phyloP scores from a whole-genome alignment of 2,888 invertebrate genomes.

The Drosophila algonquin region DNA sequence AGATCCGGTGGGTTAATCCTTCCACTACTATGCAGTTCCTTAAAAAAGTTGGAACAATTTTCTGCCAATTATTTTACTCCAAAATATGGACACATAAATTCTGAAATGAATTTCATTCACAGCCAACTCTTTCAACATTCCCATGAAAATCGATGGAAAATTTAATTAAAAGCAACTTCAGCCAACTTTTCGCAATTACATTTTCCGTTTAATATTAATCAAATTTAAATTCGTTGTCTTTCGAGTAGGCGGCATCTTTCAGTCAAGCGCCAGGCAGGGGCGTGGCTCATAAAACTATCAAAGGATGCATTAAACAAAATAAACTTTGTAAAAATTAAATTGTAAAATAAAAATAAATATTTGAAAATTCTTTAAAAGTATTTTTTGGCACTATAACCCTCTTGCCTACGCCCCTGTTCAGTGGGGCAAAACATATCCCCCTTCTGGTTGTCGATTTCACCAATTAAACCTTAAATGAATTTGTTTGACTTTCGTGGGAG shows the following conservation, averaged over 20 bases:
- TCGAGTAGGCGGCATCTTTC: conserved; percentile 33
- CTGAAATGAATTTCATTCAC: not conserved
- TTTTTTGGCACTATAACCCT: not conserved
- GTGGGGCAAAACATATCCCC: conserved; percentile 22
- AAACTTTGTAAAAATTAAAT: not conserved
- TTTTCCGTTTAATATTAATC: conserved; percentile 64
- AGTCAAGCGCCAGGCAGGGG: conserved; percentile 47
- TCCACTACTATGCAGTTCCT: too few relatives aligned
- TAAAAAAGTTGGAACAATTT: too few relatives aligned
- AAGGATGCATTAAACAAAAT: not conserved
- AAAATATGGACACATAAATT: too few relatives aligned
- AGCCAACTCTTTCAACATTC: conserved; percentile 14
- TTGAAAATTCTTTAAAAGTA: not conserved
- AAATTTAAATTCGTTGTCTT: conserved; percentile 67
- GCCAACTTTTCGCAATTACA: conserved; percentile 56
- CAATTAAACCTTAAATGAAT: conserved; percentile 75
- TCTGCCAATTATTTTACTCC: too few relatives aligned
- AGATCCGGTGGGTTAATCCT: too few relatives aligned
- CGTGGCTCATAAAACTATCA: not conserved
- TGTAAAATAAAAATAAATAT: not conserved
- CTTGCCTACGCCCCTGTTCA: conserved; percentile 38
- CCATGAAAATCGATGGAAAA: conserved; percentile 34
- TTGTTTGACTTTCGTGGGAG: conserved; percentile 79
- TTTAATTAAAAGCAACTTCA: conserved; percentile 35
- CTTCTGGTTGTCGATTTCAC: conserved; percentile 30